Conservation (phyloP, 92 coral and sea anemone species). For the Phenganax subtilis region DNA sequence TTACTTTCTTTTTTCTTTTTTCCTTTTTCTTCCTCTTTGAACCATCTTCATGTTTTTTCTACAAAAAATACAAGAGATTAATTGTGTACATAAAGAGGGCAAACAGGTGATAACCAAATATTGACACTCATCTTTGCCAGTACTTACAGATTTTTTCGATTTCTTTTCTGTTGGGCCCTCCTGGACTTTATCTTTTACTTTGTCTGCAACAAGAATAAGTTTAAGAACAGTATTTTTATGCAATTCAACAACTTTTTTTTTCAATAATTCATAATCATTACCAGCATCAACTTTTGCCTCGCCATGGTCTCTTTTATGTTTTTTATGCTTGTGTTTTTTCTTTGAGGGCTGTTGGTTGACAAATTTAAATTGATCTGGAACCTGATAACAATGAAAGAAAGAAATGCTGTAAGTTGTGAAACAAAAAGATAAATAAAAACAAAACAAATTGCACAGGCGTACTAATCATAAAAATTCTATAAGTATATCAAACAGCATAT, state of each 20-base stretch:
- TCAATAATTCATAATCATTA: neutral
- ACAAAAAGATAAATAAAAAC: too few relatives aligned
- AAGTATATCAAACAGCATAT: neutral
- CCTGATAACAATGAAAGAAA: slow-evolving; percentile 45
- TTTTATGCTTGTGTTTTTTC: slow-evolving; percentile 89
- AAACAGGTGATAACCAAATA: neutral
- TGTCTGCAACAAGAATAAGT: neutral
- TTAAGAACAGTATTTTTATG: neutral
- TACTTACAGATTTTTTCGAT: slow-evolving; percentile 76
- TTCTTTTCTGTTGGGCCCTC: slow-evolving; percentile 65
- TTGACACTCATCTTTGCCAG: neutral
- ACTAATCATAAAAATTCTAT: too few relatives aligned
- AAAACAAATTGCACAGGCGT: too few relatives aligned
- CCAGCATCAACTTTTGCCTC: slow-evolving; percentile 35
- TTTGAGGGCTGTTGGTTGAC: slow-evolving; percentile 90
- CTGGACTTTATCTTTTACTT: slow-evolving; percentile 50
- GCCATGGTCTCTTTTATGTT: slow-evolving; percentile 62
- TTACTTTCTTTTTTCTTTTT: slow-evolving; percentile 61
- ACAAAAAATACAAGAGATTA: neutral
- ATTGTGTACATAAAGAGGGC: neutral
- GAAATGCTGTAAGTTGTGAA: neutral
- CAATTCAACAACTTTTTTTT: neutral
- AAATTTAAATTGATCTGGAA: slow-evolving; percentile 93
- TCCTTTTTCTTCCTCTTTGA: slow-evolving; percentile 70
- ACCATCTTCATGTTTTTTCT: slow-evolving; percentile 77